Percentiles rank a stretch among this genome's conserved stretches.
phyloP scores from a whole-genome alignment of 2,888 invertebrate genomes.

The Himalopsyche anomala region DNA sequence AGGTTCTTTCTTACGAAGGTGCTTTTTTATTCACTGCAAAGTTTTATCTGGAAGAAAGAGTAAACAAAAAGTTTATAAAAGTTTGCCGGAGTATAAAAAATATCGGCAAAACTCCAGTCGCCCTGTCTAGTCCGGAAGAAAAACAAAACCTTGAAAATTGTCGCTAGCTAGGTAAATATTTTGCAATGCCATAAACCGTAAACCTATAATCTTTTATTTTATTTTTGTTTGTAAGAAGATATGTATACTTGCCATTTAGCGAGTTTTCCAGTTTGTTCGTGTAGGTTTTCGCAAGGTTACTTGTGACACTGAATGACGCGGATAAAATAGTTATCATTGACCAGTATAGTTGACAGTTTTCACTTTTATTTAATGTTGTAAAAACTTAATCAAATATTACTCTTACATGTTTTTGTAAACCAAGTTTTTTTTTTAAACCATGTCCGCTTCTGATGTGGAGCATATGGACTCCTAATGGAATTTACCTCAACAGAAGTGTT shows the following conservation, averaged over 20 bases:
- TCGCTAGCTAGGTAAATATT: background rate
- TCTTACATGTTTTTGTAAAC: too few species aligned
- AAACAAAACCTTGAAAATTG: slow-evolving; percentile 22
- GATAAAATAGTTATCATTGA: too few species aligned
- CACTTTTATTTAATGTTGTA: too few species aligned
- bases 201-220: background rate
- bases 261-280: background rate
- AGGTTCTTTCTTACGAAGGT: background rate
- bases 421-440: too few species aligned
- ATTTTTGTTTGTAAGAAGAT: background rate
- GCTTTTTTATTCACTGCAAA: background rate
- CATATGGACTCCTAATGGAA: too few species aligned
- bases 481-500: too few species aligned
- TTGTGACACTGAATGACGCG: background rate
- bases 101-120: slow-evolving; percentile 4
- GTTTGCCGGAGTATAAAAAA: background rate
- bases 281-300: slow-evolving; percentile 3
- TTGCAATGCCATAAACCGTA: background rate
- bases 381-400: too few species aligned
- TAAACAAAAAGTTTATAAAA: slow-evolving; percentile 1
- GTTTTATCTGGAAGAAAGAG: background rate
- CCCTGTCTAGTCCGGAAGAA: slow-evolving; percentile 6
- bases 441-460: too few species aligned
- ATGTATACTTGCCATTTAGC: background rate
- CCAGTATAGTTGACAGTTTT: too few species aligned